A percentile compares a stretch with the other conserved stretches of the same genome.
Evolutionary conservation across 2,797 vertebrate genomes (phyloP).

Genomic region (Sorex maritimensis): DNA sequence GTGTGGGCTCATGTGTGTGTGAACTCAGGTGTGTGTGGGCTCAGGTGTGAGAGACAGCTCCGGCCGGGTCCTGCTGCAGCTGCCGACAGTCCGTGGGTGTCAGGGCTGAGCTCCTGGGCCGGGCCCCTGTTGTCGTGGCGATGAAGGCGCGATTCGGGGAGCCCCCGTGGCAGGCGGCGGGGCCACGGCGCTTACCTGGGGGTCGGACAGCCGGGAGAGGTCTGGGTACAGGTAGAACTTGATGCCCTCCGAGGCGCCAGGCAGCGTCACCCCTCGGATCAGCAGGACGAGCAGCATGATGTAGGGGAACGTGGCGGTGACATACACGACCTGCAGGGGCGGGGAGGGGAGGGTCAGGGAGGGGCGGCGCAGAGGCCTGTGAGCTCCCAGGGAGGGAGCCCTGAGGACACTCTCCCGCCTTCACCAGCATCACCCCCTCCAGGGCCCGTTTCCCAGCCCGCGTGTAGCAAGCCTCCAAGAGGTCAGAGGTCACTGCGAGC

Average conservation of each 20-base stretch:
- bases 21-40: no score
- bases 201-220: constrained; percentile 96
- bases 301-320: constrained; percentile 95
- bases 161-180: background rate
- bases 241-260: constrained; percentile 96
- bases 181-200: constrained; percentile 94
- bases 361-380: background rate
- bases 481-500: background rate
- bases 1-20: no score
- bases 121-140: background rate
- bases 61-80: no score
- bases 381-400: background rate
- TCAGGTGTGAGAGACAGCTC: no score
- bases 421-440: no score
- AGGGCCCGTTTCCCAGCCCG: background rate
- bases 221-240: constrained; percentile 99
- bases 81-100: background rate
- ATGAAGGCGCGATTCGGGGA: background rate
- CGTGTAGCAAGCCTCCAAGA: background rate
- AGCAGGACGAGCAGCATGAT: constrained; percentile 95
- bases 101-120: background rate
- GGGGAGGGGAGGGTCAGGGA: constrained; percentile 1
- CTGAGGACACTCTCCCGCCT: fast-evolving
- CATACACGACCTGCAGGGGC: constrained; percentile 95
- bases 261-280: constrained; percentile 96